phyloP scores from a whole-genome alignment of 2,888 invertebrate species.

The Drosophila recens region DNA sequence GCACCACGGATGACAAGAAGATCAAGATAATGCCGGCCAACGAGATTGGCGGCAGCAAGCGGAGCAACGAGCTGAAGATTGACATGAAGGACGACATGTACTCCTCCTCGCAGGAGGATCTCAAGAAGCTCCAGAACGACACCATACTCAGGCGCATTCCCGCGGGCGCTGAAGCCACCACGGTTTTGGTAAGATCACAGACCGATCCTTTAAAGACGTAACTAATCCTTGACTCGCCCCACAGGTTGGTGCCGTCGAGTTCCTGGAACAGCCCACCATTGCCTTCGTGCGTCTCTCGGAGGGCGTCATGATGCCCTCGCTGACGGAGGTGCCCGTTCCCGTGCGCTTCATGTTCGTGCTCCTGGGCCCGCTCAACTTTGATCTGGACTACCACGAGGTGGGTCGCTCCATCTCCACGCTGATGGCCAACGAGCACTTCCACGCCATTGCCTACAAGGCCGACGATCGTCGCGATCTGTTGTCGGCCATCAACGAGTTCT shows the following conservation, averaged over 20 bases:
- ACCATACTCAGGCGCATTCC: slow-evolving; percentile 95
- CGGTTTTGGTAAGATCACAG: slow-evolving; percentile 89
- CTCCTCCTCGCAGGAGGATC: slow-evolving; percentile 90
- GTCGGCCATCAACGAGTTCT: slow-evolving; percentile 97
- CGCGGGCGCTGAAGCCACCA: slow-evolving; percentile 94
- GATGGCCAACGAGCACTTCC: slow-evolving; percentile 96
- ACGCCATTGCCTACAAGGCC: slow-evolving; percentile 95
- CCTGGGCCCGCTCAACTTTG: slow-evolving; percentile 93
- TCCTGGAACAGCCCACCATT: slow-evolving; percentile 95
- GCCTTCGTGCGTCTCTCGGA: slow-evolving; percentile 95
- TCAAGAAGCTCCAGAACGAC: slow-evolving; percentile 91
- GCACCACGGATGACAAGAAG: slow-evolving; percentile 83
- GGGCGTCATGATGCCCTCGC: slow-evolving; percentile 92
- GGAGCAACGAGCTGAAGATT: slow-evolving; percentile 86
- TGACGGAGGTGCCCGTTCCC: slow-evolving; percentile 96
- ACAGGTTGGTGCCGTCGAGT: slow-evolving; percentile 94
- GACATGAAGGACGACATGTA: slow-evolving; percentile 90
- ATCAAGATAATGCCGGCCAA: slow-evolving; percentile 83
- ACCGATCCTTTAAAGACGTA: neutral
- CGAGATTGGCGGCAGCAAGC: slow-evolving; percentile 84
- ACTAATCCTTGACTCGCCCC: neutral
- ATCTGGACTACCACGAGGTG: slow-evolving; percentile 97
- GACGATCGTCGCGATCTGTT: slow-evolving; percentile 93
- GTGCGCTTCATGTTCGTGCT: slow-evolving; percentile 97
- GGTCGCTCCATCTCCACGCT: slow-evolving; percentile 97